Evolutionary conservation across 2,888 invertebrate species (phyloP).

Genomic region (Labia minor): DNA sequence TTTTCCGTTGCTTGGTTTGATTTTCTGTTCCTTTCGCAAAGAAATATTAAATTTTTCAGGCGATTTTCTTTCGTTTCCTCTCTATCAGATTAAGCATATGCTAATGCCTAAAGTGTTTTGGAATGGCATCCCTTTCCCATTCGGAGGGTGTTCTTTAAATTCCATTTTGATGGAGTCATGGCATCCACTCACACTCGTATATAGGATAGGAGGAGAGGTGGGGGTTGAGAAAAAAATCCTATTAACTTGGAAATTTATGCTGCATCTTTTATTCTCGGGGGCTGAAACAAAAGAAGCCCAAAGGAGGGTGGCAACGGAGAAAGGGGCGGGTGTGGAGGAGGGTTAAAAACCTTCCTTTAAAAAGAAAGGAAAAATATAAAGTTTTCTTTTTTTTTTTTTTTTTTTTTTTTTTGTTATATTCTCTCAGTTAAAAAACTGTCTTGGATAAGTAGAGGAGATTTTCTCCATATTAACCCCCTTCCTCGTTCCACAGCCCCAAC

Average conservation of each 20-base stretch:
- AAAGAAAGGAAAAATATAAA: not conserved
- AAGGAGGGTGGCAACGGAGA: not conserved
- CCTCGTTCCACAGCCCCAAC: not conserved
- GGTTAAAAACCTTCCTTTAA: not conserved
- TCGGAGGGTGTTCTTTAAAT: not conserved
- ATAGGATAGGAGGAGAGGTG: not conserved
- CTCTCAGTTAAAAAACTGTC: slow-evolving; percentile 4
- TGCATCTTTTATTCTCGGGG: slow-evolving; percentile 4
- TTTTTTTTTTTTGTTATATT: too few relatives aligned
- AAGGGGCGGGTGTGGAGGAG: not conserved
- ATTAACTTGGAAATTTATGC: slow-evolving; percentile 29
- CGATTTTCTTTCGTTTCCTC: not conserved
- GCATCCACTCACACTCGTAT: not conserved
- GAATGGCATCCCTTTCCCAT: not conserved
- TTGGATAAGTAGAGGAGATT: slow-evolving; percentile 8
- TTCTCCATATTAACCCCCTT: not conserved
- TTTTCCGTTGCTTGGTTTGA: too few relatives aligned
- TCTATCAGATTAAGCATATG: slow-evolving; percentile 7
- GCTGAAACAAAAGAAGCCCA: slow-evolving; percentile 13
- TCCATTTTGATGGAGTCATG: slow-evolving; percentile 7
- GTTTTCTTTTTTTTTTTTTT: not conserved
- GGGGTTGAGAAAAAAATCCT: slow-evolving; percentile 26
- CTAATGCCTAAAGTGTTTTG: slow-evolving; percentile 1
- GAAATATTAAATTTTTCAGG: too few relatives aligned
- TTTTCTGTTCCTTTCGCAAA: too few relatives aligned